A percentile compares a stretch with the other conserved stretches of the same genome.
phyloP scores from a whole-genome alignment of 2,113 vertebrate genomes.

The Taxidea taxus region DNA sequence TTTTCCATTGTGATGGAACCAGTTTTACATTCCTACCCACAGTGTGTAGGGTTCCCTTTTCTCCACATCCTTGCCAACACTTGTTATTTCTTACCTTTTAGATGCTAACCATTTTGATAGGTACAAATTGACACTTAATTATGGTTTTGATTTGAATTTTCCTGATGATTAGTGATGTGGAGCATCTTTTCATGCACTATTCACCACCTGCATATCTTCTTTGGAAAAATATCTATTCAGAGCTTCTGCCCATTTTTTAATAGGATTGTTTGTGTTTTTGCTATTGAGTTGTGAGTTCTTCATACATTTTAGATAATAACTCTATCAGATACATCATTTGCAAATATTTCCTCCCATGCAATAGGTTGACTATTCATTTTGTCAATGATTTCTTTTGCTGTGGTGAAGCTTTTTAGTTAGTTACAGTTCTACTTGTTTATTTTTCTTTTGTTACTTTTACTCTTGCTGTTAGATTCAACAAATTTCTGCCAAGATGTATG shows the following conservation, averaged over 20 bases:
- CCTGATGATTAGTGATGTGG: not conserved
- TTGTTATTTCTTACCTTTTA: not conserved
- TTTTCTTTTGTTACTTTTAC: not conserved
- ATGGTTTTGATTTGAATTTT: not conserved
- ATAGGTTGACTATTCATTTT: not conserved
- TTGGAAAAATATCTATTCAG: not conserved
- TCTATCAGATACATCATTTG: not conserved
- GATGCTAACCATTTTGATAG: not conserved
- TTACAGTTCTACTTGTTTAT: not conserved
- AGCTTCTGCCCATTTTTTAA: not conserved
- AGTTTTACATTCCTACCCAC: not conserved
- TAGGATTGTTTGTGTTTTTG: not conserved
- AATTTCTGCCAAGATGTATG: not conserved
- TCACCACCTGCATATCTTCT: not conserved
- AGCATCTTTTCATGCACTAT: not conserved
- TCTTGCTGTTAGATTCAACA: not conserved
- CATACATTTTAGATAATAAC: not conserved
- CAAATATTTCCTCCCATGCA: not conserved
- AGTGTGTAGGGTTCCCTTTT: not conserved
- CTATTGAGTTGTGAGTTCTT: not conserved
- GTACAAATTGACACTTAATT: not conserved
- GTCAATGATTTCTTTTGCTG: not conserved
- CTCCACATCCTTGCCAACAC: not conserved
- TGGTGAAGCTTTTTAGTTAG: not conserved
- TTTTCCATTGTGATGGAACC: not conserved